Percentiles rank a stretch among this genome's conserved stretches.
Evolutionary conservation across 2,113 vertebrate species (phyloP).

Genomic region (Tympanuchus pallidicinctus): DNA sequence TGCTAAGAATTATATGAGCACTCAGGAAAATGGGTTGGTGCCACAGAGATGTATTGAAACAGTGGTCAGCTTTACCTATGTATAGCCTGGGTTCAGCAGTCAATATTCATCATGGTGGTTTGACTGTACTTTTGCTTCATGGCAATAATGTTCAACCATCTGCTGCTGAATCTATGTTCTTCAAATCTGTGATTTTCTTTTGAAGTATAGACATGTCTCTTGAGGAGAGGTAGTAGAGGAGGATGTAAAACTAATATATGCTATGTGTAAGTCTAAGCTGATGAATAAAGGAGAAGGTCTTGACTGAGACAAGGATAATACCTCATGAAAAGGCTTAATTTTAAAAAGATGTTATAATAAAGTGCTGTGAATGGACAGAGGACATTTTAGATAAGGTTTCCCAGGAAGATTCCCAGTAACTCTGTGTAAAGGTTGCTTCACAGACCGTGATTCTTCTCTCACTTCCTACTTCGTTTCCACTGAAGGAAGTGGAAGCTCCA

Average conservation of each 20-base stretch:
- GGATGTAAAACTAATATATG: background rate
- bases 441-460: background rate
- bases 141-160: background rate
- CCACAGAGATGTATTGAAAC: background rate
- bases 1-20: background rate
- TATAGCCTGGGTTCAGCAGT: background rate
- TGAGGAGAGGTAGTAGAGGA: background rate
- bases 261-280: background rate
- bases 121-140: background rate
- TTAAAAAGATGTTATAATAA: background rate
- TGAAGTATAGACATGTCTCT: background rate
- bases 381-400: background rate
- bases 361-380: background rate
- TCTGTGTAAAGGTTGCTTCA: background rate
- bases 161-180: background rate
- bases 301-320: background rate
- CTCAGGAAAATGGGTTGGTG: background rate
- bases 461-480: background rate
- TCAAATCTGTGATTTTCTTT: background rate
- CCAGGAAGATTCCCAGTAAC: background rate
- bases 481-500: background rate
- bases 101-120: accelerated
- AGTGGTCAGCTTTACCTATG: background rate
- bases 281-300: background rate
- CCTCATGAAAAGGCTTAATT: background rate